Evolutionary conservation across 2,113 vertebrate genomes (phyloP).

Genomic region (Macquaria australasica): DNA sequence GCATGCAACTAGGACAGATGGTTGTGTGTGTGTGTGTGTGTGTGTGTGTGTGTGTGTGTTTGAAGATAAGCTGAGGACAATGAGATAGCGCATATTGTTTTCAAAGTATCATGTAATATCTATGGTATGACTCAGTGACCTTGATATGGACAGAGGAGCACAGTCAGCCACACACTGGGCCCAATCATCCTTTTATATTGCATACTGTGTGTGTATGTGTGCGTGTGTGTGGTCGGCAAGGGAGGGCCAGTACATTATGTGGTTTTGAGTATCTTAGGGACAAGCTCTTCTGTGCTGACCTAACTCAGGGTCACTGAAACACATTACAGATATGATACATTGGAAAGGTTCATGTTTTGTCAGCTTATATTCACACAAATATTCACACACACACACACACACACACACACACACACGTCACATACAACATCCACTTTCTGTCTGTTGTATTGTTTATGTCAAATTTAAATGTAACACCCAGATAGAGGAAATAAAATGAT

Average conservation of each 20-base stretch:
- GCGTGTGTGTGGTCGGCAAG: neutral
- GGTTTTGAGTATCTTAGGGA: neutral
- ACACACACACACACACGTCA: neutral
- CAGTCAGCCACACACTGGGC: slow-evolving; percentile 3
- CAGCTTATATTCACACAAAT: slow-evolving; percentile 13
- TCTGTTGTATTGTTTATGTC: neutral
- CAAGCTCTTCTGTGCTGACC: slow-evolving; percentile 36
- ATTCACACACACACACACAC: neutral
- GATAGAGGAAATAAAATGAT: neutral
- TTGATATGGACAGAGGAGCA: slow-evolving; percentile 35
- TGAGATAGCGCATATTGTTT: slow-evolving; percentile 41
- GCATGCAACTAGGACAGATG: neutral
- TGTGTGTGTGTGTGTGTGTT: slow-evolving; percentile 6
- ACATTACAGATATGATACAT: slow-evolving; percentile 31
- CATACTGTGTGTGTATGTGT: slow-evolving; percentile 1
- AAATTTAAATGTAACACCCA: neutral
- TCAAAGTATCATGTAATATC: slow-evolving; percentile 41
- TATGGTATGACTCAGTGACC: slow-evolving; percentile 47
- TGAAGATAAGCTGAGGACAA: slow-evolving; percentile 55
- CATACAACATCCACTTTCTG: neutral
- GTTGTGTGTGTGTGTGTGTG: neutral
- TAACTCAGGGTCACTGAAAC: slow-evolving; percentile 56
- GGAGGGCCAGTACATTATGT: slow-evolving; percentile 23
- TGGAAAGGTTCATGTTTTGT: slow-evolving; percentile 15
- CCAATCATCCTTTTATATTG: slow-evolving; percentile 25